Conservation (phyloP, 2,797 vertebrate species). For the Phoxinus dragarum region DNA sequence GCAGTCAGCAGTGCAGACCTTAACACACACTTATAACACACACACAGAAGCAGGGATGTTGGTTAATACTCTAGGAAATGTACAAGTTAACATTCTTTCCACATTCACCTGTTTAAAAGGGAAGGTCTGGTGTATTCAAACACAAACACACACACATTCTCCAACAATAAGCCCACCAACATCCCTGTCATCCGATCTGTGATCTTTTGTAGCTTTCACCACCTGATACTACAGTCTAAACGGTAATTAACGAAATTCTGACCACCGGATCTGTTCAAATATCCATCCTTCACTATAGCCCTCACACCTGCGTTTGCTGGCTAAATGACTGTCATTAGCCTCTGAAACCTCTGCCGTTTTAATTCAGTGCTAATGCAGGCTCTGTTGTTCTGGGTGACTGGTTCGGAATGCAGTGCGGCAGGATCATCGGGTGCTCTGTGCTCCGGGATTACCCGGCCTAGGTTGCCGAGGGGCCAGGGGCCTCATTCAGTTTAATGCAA, state of each 20-base stretch:
- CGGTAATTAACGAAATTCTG: constrained; percentile 6
- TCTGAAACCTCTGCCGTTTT: constrained; percentile 26
- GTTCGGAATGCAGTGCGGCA: constrained; percentile 74
- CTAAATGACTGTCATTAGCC: constrained; percentile 28
- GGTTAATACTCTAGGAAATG: constrained; percentile 44
- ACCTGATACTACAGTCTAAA: constrained; percentile 38
- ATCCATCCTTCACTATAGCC: constrained; percentile 8
- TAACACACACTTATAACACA: constrained; percentile 11
- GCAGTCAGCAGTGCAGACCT: constrained; percentile 69
- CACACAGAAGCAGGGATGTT: constrained; percentile 26
- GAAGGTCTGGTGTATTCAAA: constrained; percentile 38
- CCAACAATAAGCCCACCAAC: constrained; percentile 17
- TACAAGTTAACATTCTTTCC: background rate
- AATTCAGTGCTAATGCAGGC: constrained; percentile 32
- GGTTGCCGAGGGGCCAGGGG: constrained; percentile 69
- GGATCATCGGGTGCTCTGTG: constrained; percentile 74
- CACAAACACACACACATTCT: constrained; percentile 10
- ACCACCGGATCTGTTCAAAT: constrained; percentile 22
- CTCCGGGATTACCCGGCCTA: constrained; percentile 76
- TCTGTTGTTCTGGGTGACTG: constrained; percentile 70
- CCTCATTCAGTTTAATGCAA: constrained; percentile 77
- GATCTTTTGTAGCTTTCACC: constrained; percentile 19
- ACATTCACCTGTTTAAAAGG: constrained; percentile 38
- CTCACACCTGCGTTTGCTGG: constrained; percentile 18
- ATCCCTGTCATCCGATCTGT: constrained; percentile 21